Conservation (phyloP, 2,888 invertebrate genomes). For the Athalia cordata region DNA sequence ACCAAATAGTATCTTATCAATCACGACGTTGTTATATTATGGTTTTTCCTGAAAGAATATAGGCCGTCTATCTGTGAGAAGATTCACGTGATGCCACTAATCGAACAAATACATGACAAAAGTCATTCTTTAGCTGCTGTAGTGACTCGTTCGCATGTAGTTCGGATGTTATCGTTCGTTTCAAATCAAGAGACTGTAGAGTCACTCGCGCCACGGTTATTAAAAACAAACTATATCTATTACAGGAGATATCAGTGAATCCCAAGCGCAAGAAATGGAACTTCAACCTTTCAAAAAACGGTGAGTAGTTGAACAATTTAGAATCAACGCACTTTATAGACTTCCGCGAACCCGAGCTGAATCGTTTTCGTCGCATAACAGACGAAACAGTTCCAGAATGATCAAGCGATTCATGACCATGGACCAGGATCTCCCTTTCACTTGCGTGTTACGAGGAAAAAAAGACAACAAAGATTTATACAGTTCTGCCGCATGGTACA, state of each 20-base stretch:
- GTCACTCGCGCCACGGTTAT: no score
- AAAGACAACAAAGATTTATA: not conserved
- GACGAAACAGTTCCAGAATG: slow-evolving; percentile 1
- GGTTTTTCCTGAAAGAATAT: not conserved
- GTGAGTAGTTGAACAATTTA: slow-evolving; percentile 2
- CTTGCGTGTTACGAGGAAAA: not conserved
- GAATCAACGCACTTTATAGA: not conserved
- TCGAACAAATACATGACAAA: not conserved
- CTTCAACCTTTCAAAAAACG: not conserved
- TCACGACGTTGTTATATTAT: not conserved
- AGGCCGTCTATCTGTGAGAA: not conserved
- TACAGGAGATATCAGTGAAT: slow-evolving; percentile 8
- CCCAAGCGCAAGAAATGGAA: not conserved
- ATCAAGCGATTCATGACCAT: slow-evolving; percentile 22
- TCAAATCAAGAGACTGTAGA: not conserved
- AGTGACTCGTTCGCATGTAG: not conserved
- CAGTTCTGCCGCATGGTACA: not conserved
- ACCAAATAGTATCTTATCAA: not conserved
- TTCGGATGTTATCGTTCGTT: not conserved
- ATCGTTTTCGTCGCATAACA: not conserved
- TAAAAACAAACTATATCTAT: not conserved
- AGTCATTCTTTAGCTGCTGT: not conserved
- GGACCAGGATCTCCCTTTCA: slow-evolving; percentile 33
- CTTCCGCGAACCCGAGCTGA: no score
- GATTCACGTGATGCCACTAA: not conserved